phyloP scores from a whole-genome alignment of 1,140 invertebrate species.

The Drosophila bipectinata region DNA sequence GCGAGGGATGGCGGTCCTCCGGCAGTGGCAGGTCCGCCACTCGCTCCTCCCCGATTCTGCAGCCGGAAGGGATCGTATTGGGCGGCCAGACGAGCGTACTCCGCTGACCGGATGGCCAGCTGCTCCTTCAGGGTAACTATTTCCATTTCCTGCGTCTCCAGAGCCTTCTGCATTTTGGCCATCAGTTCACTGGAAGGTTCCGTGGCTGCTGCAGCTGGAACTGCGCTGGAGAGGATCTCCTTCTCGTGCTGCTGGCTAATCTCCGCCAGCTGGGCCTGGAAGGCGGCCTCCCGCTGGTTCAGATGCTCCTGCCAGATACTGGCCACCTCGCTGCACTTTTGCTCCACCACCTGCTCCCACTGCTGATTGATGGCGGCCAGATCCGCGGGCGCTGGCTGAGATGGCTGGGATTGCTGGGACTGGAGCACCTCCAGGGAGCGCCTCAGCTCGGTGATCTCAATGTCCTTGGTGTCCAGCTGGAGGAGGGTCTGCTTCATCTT shows the following conservation, averaged over 20 bases:
- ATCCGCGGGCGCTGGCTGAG: constrained; percentile 33
- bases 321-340: constrained; percentile 87
- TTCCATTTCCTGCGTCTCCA: constrained; percentile 88
- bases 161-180: constrained; percentile 85
- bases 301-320: constrained; percentile 88
- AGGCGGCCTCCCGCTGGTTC: constrained; percentile 86
- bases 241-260: constrained; percentile 7
- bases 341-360: constrained; percentile 86
- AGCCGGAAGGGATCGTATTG: constrained; percentile 82
- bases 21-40: constrained; percentile 6
- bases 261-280: constrained; percentile 77
- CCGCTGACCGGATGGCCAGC: constrained; percentile 85
- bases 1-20: constrained; percentile 15
- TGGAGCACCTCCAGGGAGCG: constrained; percentile 61
- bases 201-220: not conserved
- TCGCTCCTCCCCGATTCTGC: constrained; percentile 49
- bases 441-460: constrained; percentile 76
- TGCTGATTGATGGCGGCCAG: constrained; percentile 68
- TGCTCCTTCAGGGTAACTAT: constrained; percentile 88
- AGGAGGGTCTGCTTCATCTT: constrained; percentile 69
- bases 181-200: constrained; percentile 31
- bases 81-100: constrained; percentile 82
- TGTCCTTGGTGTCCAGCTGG: constrained; percentile 76
- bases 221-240: not conserved
- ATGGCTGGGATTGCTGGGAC: constrained; percentile 56